These are phyloP conservation scores for Bicyclus anynana DNA, from an alignment of 1,140 invertebrate genomes.

Conservation along the genomic window DNA sequence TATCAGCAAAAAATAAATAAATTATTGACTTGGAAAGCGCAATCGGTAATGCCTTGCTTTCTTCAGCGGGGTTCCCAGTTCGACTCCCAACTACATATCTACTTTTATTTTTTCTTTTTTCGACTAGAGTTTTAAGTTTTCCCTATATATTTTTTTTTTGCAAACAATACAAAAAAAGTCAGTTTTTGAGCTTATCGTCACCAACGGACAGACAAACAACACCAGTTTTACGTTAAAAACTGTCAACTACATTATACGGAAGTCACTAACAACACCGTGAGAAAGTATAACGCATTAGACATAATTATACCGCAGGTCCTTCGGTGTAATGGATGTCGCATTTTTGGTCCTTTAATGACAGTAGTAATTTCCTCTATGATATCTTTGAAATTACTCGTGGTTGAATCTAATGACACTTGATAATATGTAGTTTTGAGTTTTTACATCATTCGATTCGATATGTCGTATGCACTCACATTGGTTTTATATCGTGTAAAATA, in stretches of 20 bases:
- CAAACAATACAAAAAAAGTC: too few relatives aligned
- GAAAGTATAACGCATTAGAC: conserved; percentile 16
- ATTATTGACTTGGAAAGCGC: too few relatives aligned
- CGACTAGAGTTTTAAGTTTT: too few relatives aligned
- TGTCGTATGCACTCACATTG: too few relatives aligned
- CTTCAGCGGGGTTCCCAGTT: too few relatives aligned
- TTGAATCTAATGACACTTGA: not conserved
- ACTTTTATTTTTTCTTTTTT: too few relatives aligned
- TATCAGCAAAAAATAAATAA: too few relatives aligned
- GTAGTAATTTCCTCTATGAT: conserved; percentile 11
- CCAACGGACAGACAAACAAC: too few relatives aligned
- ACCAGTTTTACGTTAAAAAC: not conserved
- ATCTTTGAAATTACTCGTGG: not conserved
- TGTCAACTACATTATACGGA: conserved; percentile 19
- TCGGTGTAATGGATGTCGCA: conserved; percentile 5
- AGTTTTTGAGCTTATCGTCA: too few relatives aligned
- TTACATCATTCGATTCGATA: not conserved
- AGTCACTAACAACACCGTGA: conserved; percentile 36
- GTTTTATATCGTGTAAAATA: not conserved
- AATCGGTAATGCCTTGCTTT: too few relatives aligned
- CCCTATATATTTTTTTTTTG: too few relatives aligned
- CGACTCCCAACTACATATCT: too few relatives aligned
- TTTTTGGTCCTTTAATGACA: conserved; percentile 26
- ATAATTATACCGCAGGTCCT: conserved; percentile 12
- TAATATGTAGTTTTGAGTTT: not conserved